These are phyloP conservation scores for Drosophila nasuta DNA, from an alignment of 1,140 invertebrate species.

Conservation along the genomic window DNA sequence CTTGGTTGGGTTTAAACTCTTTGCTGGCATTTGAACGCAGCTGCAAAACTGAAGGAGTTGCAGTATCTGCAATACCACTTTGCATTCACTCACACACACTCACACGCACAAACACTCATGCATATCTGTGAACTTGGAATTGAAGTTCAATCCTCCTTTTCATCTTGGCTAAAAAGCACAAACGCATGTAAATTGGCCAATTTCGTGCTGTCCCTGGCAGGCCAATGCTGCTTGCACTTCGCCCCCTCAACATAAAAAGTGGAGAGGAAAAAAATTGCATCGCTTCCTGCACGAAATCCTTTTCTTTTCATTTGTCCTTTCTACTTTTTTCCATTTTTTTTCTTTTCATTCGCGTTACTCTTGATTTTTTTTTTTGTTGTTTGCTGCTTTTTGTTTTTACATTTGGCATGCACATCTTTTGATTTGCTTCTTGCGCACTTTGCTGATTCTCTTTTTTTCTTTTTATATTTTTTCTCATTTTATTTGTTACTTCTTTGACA, in stretches of 20 bases:
- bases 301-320: conserved; percentile 61
- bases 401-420: conserved; percentile 51
- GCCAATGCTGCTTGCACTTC: conserved; percentile 11
- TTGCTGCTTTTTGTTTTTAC: conserved; percentile 17
- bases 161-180: conserved; percentile 57
- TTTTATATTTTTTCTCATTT: conserved; percentile 46
- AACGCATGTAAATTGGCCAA: conserved; percentile 81
- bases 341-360: not conserved
- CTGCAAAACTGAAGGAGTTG: conserved; percentile 25
- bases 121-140: conserved; percentile 46
- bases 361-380: not conserved
- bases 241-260: not conserved
- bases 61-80: conserved; percentile 60
- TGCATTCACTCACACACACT: conserved; percentile 52
- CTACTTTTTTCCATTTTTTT: not conserved
- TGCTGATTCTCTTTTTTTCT: conserved; percentile 43
- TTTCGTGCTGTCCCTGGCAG: conserved; percentile 55
- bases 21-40: conserved; percentile 70
- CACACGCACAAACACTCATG: conserved; percentile 30
- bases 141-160: conserved; percentile 71
- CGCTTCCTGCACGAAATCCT: conserved; percentile 54
- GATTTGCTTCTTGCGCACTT: conserved; percentile 71
- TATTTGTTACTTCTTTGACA: conserved; percentile 66
- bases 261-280: conserved; percentile 51
- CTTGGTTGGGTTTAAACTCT: conserved; percentile 77